Evolutionary conservation across 2,797 vertebrate genomes (phyloP), one percentile per base, ranked within the genome.

Genomic region (Artibeus lituratus): DNA sequence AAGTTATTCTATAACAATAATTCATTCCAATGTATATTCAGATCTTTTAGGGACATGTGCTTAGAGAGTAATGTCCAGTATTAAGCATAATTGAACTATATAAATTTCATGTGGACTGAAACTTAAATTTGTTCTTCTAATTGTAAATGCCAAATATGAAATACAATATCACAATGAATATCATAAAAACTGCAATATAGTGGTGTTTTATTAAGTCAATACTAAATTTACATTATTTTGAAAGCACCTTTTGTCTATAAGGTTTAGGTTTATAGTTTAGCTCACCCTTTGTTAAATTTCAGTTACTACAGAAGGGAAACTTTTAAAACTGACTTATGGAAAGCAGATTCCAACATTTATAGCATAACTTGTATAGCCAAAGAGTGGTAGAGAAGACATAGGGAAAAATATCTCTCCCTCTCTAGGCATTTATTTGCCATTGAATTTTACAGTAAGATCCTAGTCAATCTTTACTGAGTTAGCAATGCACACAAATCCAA

Each of bases 131-230:
- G 0, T 96, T 94, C 84, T 95, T 95, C 37, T 91, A 53, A 59
- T 91, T 96, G 69, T 96, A 97, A 97, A 96, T 96, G 93, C 69
- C 93, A 96, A 93, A 72, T 88, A 91, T 95, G 87, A 97, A 96
- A 92, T 96, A 90, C 39, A 91, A 14, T 85, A 93, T 82, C 86
- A 90, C 44, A 95, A 73, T 35, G 93, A 69, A 93, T 87, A 93
- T 44, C 87, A 96, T 96, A 91, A 96, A 97, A 97, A n/a, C 72
- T 83, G 90, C 10, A 88, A 72, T 86, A 70, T 57, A 92, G 69
- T 94, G 35, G 37, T 90, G 19, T 94, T 97, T 96, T 96, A 97
- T 96, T 95, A 96, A 93, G 81, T 96, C 96, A 95, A 87, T 96
- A 78, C 84, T 88, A 91, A 96, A 96, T 95, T 95, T 97, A 62